A percentile compares a stretch with the other conserved stretches of the same genome.
phyloP scores from a whole-genome alignment of 2,113 vertebrate genomes.

The Anguilla rostrata region DNA sequence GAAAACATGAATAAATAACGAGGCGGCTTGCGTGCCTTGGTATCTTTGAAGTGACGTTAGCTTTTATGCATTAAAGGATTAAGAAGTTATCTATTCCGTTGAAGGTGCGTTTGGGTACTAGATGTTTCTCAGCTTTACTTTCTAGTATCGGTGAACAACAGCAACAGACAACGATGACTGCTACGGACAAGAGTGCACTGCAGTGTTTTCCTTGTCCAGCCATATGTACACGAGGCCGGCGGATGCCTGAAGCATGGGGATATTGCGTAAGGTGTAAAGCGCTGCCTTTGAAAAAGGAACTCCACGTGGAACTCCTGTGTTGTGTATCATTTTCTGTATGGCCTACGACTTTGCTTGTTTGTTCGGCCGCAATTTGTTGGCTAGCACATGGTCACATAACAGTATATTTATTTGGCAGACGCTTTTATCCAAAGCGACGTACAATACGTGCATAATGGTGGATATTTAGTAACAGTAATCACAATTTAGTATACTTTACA shows the following conservation, averaged over 20 bases:
- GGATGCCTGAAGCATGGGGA: not conserved
- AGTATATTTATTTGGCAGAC: too few relatives aligned
- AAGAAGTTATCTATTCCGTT: not conserved
- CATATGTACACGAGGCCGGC: not conserved
- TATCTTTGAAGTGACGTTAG: too few relatives aligned
- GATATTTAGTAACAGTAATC: not conserved
- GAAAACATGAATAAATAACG: too few relatives aligned
- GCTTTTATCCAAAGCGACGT: too few relatives aligned
- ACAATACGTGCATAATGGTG: too few relatives aligned
- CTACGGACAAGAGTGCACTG: not conserved
- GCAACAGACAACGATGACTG: not conserved
- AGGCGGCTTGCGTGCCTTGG: too few relatives aligned
- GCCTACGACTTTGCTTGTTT: too few relatives aligned
- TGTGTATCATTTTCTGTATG: not conserved
- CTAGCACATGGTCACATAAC: too few relatives aligned
- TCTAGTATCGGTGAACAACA: not conserved
- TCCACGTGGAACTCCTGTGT: not conserved
- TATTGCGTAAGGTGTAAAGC: not conserved
- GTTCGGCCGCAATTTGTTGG: too few relatives aligned
- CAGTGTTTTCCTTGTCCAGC: not conserved
- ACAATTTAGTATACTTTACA: not conserved
- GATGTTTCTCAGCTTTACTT: not conserved
- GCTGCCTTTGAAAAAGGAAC: not conserved
- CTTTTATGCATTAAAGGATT: too few relatives aligned
- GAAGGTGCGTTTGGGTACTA: not conserved